Conservation (phyloP, 2,113 vertebrate species). For the Hirundichthys speculiger region DNA sequence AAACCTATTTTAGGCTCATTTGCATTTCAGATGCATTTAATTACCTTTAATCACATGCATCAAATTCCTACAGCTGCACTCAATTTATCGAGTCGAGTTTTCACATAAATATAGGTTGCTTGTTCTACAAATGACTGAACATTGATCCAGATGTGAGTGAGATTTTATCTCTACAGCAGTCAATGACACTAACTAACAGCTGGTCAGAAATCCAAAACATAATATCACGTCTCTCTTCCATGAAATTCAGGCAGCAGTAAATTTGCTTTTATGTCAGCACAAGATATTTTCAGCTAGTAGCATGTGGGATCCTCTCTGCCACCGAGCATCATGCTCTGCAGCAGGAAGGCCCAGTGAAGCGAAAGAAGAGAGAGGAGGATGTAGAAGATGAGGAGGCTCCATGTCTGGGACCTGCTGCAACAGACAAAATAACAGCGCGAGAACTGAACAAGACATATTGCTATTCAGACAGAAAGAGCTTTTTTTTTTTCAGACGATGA, state of each 20-base stretch:
- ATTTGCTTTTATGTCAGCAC: conserved; percentile 27
- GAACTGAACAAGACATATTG: conserved; percentile 49
- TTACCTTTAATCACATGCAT: conserved; percentile 56
- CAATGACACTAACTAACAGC: background rate
- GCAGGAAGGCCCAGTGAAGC: conserved; percentile 48
- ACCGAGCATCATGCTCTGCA: conserved; percentile 43
- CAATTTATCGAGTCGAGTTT: conserved; percentile 37
- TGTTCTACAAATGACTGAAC: conserved; percentile 19
- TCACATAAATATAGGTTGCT: conserved; percentile 28
- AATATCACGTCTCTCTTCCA: background rate
- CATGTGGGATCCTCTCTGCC: conserved; percentile 39
- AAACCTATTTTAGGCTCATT: conserved; percentile 31
- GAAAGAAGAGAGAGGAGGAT: conserved; percentile 23
- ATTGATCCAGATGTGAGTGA: background rate
- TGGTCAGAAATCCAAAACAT: background rate
- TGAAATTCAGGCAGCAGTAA: conserved; percentile 14
- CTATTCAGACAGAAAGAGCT: conserved; percentile 56
- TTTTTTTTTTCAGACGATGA: conserved; percentile 21
- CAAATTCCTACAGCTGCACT: conserved; percentile 57
- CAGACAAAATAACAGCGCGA: conserved; percentile 51
- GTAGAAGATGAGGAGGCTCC: conserved; percentile 39
- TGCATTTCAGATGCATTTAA: conserved; percentile 61
- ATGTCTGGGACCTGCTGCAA: conserved; percentile 55
- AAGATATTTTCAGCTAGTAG: conserved; percentile 40
- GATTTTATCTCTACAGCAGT: background rate